Evolutionary conservation across 2,888 invertebrate species (phyloP).

Genomic region (Prosopocoilus inquinatus): DNA sequence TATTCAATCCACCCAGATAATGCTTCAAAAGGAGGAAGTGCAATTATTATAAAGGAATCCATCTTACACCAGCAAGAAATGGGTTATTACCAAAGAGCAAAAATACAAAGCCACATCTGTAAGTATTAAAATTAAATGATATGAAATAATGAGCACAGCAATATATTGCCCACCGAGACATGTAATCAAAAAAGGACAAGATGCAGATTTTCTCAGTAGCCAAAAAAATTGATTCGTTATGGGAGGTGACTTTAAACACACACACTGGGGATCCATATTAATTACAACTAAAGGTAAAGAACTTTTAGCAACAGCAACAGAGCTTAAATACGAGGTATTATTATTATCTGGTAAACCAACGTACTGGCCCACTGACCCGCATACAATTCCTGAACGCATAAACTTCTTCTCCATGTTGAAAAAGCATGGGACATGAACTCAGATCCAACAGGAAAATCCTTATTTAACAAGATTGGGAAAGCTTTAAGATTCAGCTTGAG

Average conservation of each 20-base stretch:
- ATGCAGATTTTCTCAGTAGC: constrained; percentile 8
- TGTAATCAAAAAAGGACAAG: constrained; percentile 10
- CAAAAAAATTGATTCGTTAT: constrained; percentile 9
- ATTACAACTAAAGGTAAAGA: constrained; percentile 13
- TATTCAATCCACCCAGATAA: constrained; percentile 25
- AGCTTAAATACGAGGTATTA: constrained; percentile 4
- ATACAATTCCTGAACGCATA: constrained; percentile 1
- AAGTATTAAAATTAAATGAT: constrained; percentile 4
- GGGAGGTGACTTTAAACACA: too few species aligned
- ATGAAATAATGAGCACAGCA: constrained; percentile 6
- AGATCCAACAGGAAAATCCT: constrained; percentile 8
- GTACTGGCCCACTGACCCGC: constrained; percentile 4
- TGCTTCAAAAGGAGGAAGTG: constrained; percentile 26
- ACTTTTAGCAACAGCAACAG: not conserved
- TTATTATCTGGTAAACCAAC: too few species aligned
- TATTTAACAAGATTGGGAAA: constrained; percentile 10
- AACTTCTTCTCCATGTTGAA: constrained; percentile 9
- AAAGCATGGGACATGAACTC: constrained; percentile 5
- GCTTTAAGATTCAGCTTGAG: constrained; percentile 11
- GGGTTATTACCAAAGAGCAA: constrained; percentile 15
- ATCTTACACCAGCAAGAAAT: constrained; percentile 19
- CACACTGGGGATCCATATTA: constrained; percentile 9
- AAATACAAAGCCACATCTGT: constrained; percentile 16
- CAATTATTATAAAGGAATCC: constrained; percentile 22
- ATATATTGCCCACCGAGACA: not conserved